Evolutionary conservation across 2,888 invertebrate genomes (phyloP).

Genomic region (Bellardia pandia): DNA sequence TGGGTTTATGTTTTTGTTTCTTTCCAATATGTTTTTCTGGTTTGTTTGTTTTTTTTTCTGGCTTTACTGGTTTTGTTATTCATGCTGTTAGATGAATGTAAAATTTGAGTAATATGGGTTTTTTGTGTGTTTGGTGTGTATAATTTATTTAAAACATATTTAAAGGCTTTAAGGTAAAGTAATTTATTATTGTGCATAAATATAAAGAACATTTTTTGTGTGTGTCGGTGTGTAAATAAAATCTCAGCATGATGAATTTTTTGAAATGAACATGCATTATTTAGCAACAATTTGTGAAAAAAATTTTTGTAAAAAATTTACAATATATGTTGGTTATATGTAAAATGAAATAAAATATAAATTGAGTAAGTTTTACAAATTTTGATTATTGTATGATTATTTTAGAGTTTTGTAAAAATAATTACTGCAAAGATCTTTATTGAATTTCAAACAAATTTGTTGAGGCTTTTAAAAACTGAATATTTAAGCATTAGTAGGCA

Average conservation of each 20-base stretch:
- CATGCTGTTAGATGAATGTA: neutral
- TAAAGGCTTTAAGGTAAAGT: slow-evolving; percentile 1
- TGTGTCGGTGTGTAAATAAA: neutral
- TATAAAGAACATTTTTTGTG: neutral
- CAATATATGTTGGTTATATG: neutral
- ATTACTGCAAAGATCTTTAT: neutral
- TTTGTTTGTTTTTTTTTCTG: neutral
- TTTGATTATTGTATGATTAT: no score
- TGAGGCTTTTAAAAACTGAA: neutral
- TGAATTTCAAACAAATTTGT: neutral
- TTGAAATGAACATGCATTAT: neutral
- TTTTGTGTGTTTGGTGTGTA: neutral
- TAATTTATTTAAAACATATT: slow-evolving; percentile 17
- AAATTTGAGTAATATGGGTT: neutral
- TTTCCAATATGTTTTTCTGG: neutral
- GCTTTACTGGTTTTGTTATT: neutral
- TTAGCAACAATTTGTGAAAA: neutral
- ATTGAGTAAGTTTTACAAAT: no score
- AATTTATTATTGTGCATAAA: neutral
- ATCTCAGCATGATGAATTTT: neutral
- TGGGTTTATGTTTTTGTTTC: neutral
- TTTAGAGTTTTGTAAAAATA: no score
- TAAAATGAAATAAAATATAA: neutral
- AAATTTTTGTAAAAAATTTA: neutral
- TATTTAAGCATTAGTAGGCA: no score